Conservation (phyloP, 2,113 vertebrate genomes). For the Ranitomeya variabilis region DNA sequence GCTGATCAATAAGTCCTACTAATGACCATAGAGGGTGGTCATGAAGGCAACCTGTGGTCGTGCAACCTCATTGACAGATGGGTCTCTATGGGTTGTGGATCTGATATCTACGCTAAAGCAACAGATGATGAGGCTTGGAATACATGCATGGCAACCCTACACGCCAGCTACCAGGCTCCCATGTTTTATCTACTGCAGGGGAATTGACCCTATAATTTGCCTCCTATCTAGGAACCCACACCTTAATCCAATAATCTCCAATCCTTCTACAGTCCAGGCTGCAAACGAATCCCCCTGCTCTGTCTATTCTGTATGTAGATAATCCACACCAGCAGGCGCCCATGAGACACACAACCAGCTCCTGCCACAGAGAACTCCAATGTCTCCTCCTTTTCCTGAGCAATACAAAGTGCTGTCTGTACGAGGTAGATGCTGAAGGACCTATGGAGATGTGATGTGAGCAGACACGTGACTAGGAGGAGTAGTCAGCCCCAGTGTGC, state of each 20-base stretch:
- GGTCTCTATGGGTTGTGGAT: not conserved
- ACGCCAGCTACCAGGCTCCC: not conserved
- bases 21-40: not conserved
- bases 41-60: not conserved
- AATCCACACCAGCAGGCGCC: not conserved
- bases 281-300: not conserved
- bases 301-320: not conserved
- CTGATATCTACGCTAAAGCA: not conserved
- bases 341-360: not conserved
- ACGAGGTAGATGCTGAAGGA: conserved; percentile 16
- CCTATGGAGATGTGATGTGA: not conserved
- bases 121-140: not conserved
- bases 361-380: not conserved
- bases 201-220: not conserved
- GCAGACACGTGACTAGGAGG: conserved; percentile 1
- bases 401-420: conserved; percentile 32
- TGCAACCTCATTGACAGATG: not conserved
- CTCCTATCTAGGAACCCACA: not conserved
- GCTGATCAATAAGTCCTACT: not conserved
- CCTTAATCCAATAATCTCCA: not conserved
- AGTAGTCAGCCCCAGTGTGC: not conserved
- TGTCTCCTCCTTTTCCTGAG: conserved; percentile 55
- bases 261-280: not conserved
- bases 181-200: not conserved
- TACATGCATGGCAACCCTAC: not conserved